Evolutionary conservation across 2,888 invertebrate genomes (phyloP), one percentile per base, ranked within the genome.

Genomic region (Pseudanteris insignis): DNA sequence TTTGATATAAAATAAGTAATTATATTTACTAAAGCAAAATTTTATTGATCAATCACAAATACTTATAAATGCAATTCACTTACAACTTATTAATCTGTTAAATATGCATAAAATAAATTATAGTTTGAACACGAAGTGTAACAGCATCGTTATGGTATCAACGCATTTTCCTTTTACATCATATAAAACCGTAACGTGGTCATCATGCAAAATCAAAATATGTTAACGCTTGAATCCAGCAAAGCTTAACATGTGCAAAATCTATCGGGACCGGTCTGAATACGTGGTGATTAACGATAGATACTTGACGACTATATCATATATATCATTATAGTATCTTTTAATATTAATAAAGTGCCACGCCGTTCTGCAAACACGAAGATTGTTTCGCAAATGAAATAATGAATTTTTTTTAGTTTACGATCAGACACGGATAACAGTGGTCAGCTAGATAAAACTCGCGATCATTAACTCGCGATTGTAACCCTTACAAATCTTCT

Each of bases 361-460:
- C 24, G 46, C 33, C 38, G 37, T 44, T 43, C 47, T 47, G 48
- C 40, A 26, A 46, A 30, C 44, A 41, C 37, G 46, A 43, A n/a
- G n/a, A n/a, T n/a, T 37, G 40, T 18, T 13, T 37, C 43, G 44
- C 29, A 44, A 50, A 34, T 13, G 46, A 61, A 34, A 13, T 29
- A 40, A 41, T 37, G 29, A 41, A 37, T n/a, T 46, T 44, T 13
- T 51, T 46, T 51, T 51, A 14, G 25, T 51, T 33, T 43, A 48
- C 29, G 60, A 54, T 48, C 54, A 54, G 54, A 48, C 50, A 55
- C 60, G 44, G 48, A 60, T 54, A 60, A 53, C 53, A 53, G 51
- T 41, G 37, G 41, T 53, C 43, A 36, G 21, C 47, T 44, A 43
- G 26, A 21, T 47, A 13, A 59, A 44, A 43, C 46, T 18, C 29